Conservation (phyloP, 2,888 invertebrate genomes). For the Xestia xanthographa region DNA sequence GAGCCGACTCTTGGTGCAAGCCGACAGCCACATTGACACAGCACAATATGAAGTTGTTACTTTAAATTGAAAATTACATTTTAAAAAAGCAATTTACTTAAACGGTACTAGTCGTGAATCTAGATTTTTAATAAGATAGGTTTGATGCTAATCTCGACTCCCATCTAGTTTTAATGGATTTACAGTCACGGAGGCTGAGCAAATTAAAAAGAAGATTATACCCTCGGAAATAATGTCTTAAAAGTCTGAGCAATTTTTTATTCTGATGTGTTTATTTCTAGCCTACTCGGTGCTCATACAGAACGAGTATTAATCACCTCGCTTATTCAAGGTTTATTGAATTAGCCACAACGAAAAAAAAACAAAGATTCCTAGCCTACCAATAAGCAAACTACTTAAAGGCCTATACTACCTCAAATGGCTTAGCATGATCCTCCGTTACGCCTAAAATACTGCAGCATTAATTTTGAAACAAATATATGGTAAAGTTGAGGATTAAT, state of each 20-base stretch:
- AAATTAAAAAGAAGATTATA: slow-evolving; percentile 25
- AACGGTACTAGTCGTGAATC: not conserved
- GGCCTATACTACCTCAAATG: no score
- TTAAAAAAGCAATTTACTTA: not conserved
- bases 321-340: not conserved
- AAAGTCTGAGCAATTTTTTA: not conserved
- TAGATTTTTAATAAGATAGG: not conserved
- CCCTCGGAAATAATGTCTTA: not conserved
- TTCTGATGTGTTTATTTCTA: not conserved
- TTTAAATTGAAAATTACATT: not conserved
- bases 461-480: no score
- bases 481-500: no score
- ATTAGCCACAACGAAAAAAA: not conserved
- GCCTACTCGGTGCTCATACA: not conserved
- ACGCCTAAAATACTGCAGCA: no score
- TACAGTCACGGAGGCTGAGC: slow-evolving; percentile 12
- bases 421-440: no score
- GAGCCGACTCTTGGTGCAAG: no score
- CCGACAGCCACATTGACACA: no score
- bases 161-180: slow-evolving; percentile 28
- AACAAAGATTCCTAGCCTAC: no score
- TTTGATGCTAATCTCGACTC: not conserved
- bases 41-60: not conserved
- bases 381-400: no score
- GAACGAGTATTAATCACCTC: not conserved